Conservation (phyloP, 2,113 vertebrate genomes). For the Sceloporus undulatus region DNA sequence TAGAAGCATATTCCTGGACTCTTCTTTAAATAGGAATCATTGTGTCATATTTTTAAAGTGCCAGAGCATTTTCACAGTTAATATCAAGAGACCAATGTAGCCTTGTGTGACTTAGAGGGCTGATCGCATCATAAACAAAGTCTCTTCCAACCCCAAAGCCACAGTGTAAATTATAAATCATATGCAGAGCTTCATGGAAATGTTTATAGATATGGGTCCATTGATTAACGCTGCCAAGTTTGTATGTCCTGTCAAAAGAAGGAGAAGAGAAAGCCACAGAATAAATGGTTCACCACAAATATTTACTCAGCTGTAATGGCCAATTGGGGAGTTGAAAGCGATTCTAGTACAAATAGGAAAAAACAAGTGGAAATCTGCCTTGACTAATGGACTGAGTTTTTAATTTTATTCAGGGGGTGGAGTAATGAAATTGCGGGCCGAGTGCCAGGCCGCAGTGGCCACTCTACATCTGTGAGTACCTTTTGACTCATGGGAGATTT, state of each 20-base stretch:
- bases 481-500: neutral
- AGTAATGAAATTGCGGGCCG: neutral
- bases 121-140: constrained; percentile 28
- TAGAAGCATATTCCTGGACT: neutral
- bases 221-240: constrained; percentile 21
- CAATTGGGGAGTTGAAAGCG: neutral
- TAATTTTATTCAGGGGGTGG: neutral
- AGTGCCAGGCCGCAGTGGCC: neutral
- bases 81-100: constrained; percentile 15
- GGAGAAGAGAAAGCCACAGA: constrained; percentile 17
- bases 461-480: neutral
- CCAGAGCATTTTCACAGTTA: neutral
- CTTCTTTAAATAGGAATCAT: constrained; percentile 11
- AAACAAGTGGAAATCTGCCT: constrained; percentile 2
- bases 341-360: constrained; percentile 15
- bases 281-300: constrained; percentile 14
- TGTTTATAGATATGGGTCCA: neutral
- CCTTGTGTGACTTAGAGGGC: neutral
- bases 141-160: constrained; percentile 7
- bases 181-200: constrained; percentile 14
- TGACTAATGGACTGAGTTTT: neutral
- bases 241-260: constrained; percentile 19
- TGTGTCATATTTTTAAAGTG: neutral
- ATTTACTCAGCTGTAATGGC: constrained; percentile 27
- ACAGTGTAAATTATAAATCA: constrained; percentile 20